Evolutionary conservation across 2,113 vertebrate species (phyloP).

Genomic region (Cranoglanis bouderius): DNA sequence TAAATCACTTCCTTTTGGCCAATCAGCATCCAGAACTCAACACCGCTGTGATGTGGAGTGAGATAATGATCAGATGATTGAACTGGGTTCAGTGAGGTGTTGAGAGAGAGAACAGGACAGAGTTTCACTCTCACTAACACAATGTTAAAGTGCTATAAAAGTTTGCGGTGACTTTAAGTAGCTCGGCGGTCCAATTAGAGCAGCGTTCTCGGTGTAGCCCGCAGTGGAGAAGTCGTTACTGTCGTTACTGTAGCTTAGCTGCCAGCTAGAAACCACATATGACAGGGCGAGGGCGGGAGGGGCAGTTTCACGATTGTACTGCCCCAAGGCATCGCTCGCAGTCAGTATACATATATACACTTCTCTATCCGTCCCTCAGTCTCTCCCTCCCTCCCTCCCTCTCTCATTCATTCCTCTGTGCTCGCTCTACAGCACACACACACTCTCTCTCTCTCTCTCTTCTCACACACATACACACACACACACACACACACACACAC

Average conservation of each 20-base stretch:
- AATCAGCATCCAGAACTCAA: background rate
- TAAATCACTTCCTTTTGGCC: background rate
- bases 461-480: background rate
- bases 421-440: background rate
- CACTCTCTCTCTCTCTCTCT: too few relatives aligned
- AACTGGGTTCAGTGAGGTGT: background rate
- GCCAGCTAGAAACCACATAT: slow-evolving; percentile 39
- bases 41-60: background rate
- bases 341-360: slow-evolving; percentile 54
- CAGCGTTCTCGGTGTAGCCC: slow-evolving; percentile 24
- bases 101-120: background rate
- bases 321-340: slow-evolving; percentile 57
- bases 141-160: slow-evolving; percentile 21
- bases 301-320: slow-evolving; percentile 57
- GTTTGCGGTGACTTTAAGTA: slow-evolving; percentile 38
- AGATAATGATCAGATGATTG: background rate
- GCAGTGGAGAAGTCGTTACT: slow-evolving; percentile 44
- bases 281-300: slow-evolving; percentile 51
- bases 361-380: slow-evolving; percentile 13
- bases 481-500: background rate
- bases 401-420: slow-evolving; percentile 36
- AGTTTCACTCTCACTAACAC: slow-evolving; percentile 7
- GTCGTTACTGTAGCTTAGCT: slow-evolving; percentile 44
- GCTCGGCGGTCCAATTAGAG: slow-evolving; percentile 37
- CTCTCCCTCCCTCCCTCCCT: slow-evolving; percentile 7